Evolutionary conservation across 1,140 invertebrate genomes (phyloP).

Genomic region (Pararge aegeria): DNA sequence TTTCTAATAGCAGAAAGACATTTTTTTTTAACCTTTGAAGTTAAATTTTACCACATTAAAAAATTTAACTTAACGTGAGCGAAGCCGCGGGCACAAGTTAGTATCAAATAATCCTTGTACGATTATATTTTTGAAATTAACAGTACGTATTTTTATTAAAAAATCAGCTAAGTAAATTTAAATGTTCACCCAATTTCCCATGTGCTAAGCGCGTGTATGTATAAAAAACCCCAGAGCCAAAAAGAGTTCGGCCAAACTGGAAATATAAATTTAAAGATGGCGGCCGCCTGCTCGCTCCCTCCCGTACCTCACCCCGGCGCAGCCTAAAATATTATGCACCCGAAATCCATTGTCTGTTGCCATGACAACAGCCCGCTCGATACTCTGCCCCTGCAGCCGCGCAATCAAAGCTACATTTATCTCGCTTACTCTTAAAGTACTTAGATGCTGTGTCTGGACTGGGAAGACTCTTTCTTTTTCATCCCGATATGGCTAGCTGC

Average conservation of each 20-base stretch:
- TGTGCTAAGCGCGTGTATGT: slow-evolving; percentile 13
- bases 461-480: slow-evolving; percentile 44
- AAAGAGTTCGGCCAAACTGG: slow-evolving; percentile 69
- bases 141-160: too few relatives aligned
- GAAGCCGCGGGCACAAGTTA: too few relatives aligned
- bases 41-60: too few relatives aligned
- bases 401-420: slow-evolving; percentile 61
- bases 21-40: too few relatives aligned
- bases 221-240: slow-evolving; percentile 44
- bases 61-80: too few relatives aligned
- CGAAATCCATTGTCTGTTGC: slow-evolving; percentile 79
- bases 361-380: slow-evolving; percentile 75
- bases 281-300: slow-evolving; percentile 56
- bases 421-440: slow-evolving; percentile 65
- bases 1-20: too few relatives aligned
- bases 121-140: too few relatives aligned
- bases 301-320: slow-evolving; percentile 54
- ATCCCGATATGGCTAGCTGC: slow-evolving; percentile 65
- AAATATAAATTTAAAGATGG: slow-evolving; percentile 79
- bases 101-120: too few relatives aligned
- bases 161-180: background rate
- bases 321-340: slow-evolving; percentile 80
- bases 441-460: slow-evolving; percentile 65
- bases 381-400: slow-evolving; percentile 55
- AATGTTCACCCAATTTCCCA: slow-evolving; percentile 5